Evolutionary conservation across 2,888 invertebrate species (phyloP), one percentile per base, ranked within the genome.

Genomic region (Eupithecia insigniata): DNA sequence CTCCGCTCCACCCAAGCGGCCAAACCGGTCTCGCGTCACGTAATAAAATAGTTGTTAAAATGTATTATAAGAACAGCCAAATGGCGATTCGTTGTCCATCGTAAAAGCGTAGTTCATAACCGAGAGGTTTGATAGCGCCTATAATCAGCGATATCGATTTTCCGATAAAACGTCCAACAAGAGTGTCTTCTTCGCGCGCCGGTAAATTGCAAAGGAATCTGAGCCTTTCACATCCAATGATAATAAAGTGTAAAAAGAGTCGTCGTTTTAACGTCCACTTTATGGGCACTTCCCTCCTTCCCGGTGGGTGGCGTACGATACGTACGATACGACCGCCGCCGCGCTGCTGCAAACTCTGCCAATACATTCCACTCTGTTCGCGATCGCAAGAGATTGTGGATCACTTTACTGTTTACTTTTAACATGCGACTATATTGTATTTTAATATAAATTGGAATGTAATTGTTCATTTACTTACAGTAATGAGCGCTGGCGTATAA

Each of bases 181-280:
- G 87, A 86, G 87, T 84, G 85, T 87, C 88, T 87, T 87, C 86
- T 87, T 86, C 84, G 83, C 86, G 84, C 79, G 82, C 84, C 87
- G 87, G 89, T 90, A 90, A 90, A 92, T 90, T 89, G 90, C 89
- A 84, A 88, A 89, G 87, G 91, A 93, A 94, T 94, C 93, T 92
- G 92, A 92, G 91, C 91, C 87, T 82, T 88, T 93, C 92, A 91
- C 92, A 93, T 92, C 92, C 93, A 94, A 94, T 94, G 91, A 94
- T 92, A 94, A 94, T 93, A 94, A 94, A 94, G 90, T 91, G 92
- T 94, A 93, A 93, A 93, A 94, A 94, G 93, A 92, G 89, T 93
- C 90, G 89, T 89, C 92, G 89, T 88, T 94, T 93, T 93, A 93
- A 93, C 92, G 93, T 89, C 86, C 89, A 86, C 90, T 94, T 93